phyloP scores from a whole-genome alignment of 2,797 vertebrate genomes.

The Sardinella longiceps region DNA sequence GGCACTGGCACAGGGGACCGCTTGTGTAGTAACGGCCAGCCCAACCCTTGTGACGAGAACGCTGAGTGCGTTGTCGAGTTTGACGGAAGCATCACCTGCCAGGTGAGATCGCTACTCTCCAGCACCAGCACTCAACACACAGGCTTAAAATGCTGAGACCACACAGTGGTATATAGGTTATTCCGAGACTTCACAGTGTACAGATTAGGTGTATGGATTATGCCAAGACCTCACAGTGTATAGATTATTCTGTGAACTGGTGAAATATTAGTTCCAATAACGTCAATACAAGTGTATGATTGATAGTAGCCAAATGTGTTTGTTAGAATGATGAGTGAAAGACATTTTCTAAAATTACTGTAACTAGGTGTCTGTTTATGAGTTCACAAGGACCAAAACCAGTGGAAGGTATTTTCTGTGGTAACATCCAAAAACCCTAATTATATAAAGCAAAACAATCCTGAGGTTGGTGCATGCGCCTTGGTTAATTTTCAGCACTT shows the following conservation, averaged over 20 bases:
- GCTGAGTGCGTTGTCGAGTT: conserved; percentile 86
- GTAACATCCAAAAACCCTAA: background rate
- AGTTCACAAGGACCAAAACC: background rate
- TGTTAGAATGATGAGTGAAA: background rate
- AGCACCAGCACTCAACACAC: background rate
- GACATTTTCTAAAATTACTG: background rate
- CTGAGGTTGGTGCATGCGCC: background rate
- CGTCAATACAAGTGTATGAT: background rate
- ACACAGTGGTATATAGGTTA: background rate
- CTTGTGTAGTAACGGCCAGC: conserved; percentile 81
- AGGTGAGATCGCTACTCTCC: conserved; percentile 70
- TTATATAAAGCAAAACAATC: background rate
- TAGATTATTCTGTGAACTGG: background rate
- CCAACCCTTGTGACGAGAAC: conserved; percentile 86
- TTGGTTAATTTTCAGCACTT: background rate
- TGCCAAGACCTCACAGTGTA: too few relatives aligned
- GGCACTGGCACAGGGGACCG: conserved; percentile 56
- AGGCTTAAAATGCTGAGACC: background rate
- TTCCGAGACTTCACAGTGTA: too few relatives aligned
- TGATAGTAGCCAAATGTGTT: background rate
- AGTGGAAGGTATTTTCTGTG: background rate
- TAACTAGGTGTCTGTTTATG: background rate
- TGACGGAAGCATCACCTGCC: conserved; percentile 84
- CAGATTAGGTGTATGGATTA: background rate
- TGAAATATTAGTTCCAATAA: background rate